A percentile compares a stretch with the other conserved stretches of the same genome.
Evolutionary conservation across 2,797 vertebrate species (phyloP).

Genomic region (Toxotes lorentzi): DNA sequence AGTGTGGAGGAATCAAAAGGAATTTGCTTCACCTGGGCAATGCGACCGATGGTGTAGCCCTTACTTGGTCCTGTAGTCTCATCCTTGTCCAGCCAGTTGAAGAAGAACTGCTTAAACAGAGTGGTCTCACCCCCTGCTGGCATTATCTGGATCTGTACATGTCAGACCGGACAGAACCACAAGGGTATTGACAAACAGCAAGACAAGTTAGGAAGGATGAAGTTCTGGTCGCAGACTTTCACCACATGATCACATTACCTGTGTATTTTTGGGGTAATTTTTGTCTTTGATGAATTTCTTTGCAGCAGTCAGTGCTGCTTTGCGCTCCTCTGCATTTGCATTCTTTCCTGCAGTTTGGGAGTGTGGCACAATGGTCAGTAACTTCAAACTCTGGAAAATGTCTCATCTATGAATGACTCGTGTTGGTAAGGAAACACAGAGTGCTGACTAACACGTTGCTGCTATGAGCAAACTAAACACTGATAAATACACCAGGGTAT

Average conservation of each 20-base stretch:
- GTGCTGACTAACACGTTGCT: neutral
- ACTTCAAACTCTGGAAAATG: neutral
- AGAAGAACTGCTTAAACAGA: constrained; percentile 87
- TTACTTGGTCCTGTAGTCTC: constrained; percentile 73
- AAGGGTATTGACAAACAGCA: neutral
- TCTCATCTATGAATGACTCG: constrained; percentile 4
- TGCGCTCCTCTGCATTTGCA: constrained; percentile 79
- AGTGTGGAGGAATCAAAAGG: constrained; percentile 83
- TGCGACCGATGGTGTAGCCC: constrained; percentile 65
- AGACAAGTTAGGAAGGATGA: neutral
- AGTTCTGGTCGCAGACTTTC: neutral
- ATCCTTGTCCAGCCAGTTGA: constrained; percentile 82
- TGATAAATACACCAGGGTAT: neutral
- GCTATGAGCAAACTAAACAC: neutral
- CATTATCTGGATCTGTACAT: constrained; percentile 79
- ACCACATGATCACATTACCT: constrained; percentile 67
- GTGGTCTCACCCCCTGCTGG: constrained; percentile 79
- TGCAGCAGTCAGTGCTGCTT: constrained; percentile 69
- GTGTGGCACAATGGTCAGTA: constrained; percentile 24
- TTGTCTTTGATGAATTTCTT: constrained; percentile 78
- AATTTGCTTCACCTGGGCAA: constrained; percentile 78
- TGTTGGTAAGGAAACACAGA: neutral
- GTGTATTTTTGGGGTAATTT: constrained; percentile 74
- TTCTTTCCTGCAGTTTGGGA: constrained; percentile 64
- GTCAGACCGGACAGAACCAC: constrained; percentile 5